Evolutionary conservation across 2,888 invertebrate species (phyloP).

Genomic region (Meteorus cinctellus): DNA sequence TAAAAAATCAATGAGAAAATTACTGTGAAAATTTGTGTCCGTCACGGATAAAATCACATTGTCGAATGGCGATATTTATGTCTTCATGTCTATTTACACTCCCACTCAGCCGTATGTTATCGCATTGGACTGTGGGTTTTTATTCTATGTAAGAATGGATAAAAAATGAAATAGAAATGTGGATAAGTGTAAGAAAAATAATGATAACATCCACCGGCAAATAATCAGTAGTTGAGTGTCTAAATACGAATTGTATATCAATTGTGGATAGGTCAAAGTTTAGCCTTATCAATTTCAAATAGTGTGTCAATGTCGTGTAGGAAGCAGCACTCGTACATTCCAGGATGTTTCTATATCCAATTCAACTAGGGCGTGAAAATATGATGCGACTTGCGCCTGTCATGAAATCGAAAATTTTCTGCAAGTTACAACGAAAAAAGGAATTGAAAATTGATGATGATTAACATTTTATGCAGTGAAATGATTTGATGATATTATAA

Average conservation of each 20-base stretch:
- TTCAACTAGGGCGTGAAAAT: no score
- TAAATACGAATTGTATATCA: background rate
- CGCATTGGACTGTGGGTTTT: conserved; percentile 48
- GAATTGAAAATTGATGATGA: no score
- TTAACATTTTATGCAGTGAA: no score
- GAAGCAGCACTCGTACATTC: conserved; percentile 37
- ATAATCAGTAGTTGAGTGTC: conserved; percentile 17
- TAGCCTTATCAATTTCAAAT: conserved; percentile 3
- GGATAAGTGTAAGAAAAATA: background rate
- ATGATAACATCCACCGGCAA: conserved; percentile 40
- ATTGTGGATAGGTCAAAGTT: conserved; percentile 18
- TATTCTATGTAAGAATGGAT: conserved; percentile 52
- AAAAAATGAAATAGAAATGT: conserved; percentile 46
- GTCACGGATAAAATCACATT: background rate
- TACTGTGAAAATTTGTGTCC: background rate
- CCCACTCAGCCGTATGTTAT: conserved; percentile 6
- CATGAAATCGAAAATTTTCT: no score
- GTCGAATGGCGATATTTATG: conserved; percentile 4
- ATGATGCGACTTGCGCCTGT: no score
- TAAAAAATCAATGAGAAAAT: background rate
- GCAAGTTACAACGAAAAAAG: no score
- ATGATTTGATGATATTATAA: no score
- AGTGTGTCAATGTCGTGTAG: conserved; percentile 13
- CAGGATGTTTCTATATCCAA: background rate
- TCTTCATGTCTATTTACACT: background rate